phyloP scores from a whole-genome alignment of 2,888 invertebrate species.

The Folsomia manolachei region DNA sequence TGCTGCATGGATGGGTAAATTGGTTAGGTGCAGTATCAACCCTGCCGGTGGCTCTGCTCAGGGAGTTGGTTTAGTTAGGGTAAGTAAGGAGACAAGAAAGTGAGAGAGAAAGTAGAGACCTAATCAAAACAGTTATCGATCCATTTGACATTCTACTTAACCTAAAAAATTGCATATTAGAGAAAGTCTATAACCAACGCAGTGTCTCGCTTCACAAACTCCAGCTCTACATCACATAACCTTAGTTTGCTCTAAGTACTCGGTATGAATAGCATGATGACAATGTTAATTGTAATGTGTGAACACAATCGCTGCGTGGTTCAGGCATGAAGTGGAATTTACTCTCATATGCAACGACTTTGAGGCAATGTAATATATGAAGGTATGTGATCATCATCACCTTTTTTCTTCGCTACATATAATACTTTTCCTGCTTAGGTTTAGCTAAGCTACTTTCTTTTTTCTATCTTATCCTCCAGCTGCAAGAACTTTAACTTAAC shows the following conservation, averaged over 20 bases:
- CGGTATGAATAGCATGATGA: not conserved
- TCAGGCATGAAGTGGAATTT: no score
- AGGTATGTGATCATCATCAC: not conserved
- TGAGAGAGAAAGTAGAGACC: conserved; percentile 24
- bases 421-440: not conserved
- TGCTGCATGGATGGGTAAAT: not conserved
- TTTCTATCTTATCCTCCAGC: no score
- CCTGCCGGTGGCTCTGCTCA: no score
- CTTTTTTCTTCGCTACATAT: not conserved
- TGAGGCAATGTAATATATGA: no score
- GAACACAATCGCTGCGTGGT: no score
- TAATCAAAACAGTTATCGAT: conserved; percentile 48
- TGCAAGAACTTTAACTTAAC: no score
- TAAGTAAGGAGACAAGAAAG: not conserved
- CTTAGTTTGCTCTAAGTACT: not conserved
- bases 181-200: not conserved
- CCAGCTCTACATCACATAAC: not conserved
- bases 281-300: not conserved
- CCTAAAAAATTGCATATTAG: conserved; percentile 45
- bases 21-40: no score
- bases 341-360: no score
- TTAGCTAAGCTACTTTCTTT: not conserved
- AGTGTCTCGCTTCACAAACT: not conserved
- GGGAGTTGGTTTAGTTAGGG: not conserved
- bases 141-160: conserved; percentile 47